Evolutionary conservation across 1,140 invertebrate genomes (phyloP).

Genomic region (Lasioglossum albipes): DNA sequence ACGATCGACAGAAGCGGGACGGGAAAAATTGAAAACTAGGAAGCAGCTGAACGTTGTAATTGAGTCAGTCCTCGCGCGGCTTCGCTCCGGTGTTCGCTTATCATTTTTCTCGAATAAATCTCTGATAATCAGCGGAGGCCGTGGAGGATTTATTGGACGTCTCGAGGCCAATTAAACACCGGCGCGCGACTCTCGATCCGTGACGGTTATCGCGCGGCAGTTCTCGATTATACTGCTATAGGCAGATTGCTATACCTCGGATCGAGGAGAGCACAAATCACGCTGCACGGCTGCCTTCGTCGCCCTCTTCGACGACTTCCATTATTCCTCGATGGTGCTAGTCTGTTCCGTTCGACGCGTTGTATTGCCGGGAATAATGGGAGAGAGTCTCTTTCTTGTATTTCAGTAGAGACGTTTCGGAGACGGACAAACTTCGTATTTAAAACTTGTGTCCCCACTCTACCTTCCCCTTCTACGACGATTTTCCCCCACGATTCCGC

Average conservation of each 20-base stretch:
- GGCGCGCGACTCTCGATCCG: slow-evolving; percentile 46
- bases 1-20: too few relatives aligned
- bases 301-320: background rate
- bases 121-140: slow-evolving; percentile 39
- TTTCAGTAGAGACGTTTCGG: too few relatives aligned
- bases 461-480: too few relatives aligned
- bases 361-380: too few relatives aligned
- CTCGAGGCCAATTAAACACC: slow-evolving; percentile 56
- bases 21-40: background rate
- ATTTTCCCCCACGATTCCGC: too few relatives aligned
- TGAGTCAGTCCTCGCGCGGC: background rate
- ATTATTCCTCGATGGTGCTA: slow-evolving; percentile 11
- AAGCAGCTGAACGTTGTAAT: too few relatives aligned
- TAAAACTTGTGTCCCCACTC: too few relatives aligned
- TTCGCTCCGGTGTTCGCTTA: background rate
- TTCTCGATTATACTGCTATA: slow-evolving; percentile 43
- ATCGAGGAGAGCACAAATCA: slow-evolving; percentile 46
- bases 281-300: slow-evolving; percentile 7
- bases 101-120: slow-evolving; percentile 46
- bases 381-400: too few relatives aligned
- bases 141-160: slow-evolving; percentile 50
- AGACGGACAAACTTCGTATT: too few relatives aligned
- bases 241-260: slow-evolving; percentile 17
- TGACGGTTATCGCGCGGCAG: slow-evolving; percentile 59
- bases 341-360: too few relatives aligned